Evolutionary conservation across 2,888 invertebrate species (phyloP), one percentile per base, ranked within the genome.

Genomic region (Melieria omissa): DNA sequence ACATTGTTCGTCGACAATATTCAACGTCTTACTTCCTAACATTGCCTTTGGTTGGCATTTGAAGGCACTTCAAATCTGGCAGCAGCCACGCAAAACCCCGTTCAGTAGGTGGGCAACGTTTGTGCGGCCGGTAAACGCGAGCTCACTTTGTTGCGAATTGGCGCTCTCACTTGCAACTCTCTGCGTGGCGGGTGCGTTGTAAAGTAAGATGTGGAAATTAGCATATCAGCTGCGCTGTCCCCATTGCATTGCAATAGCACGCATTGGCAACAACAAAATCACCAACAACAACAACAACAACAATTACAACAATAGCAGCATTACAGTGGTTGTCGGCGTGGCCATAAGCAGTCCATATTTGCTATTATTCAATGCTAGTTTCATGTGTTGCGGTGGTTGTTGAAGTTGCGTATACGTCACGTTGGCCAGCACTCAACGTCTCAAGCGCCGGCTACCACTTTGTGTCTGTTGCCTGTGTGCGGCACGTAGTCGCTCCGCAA

Each of bases 151-250:
- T 29, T 6, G 4, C 29, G 6, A 67, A 58, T 46, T 67, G 57
- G 49, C 58, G 54, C 16, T 61, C 68, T 61, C 61, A 49, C 12
- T 73, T 64, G 16, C 29, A 3, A 29, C 29, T 29, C 29, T 29
- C 29, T 3, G 29, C 29, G 29, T 29, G 29, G 29, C 29, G 29
- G 29, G 29, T 29, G 29, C 29, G 29, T 29, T 29, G 29, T 29
- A 29, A 29, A 29, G 2, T 2, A 52, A 52, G 49, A 29, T 12
- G 46, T 49, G 78, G 72, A 81, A 82, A 82, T 82, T 82, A 82
- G 83, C 82, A 83, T 82, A 83, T 79, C 80, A 78, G 80, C 79
- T 81, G 78, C 76, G 57, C 46, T 77, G 78, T 29, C 29, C 29
- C 29, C 29, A 3, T 29, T 3, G 29, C 29, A 16, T 52, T 54